Conservation (phyloP, 64 coral and sea anemone species). For the Dendrophyllia cribrosa region DNA sequence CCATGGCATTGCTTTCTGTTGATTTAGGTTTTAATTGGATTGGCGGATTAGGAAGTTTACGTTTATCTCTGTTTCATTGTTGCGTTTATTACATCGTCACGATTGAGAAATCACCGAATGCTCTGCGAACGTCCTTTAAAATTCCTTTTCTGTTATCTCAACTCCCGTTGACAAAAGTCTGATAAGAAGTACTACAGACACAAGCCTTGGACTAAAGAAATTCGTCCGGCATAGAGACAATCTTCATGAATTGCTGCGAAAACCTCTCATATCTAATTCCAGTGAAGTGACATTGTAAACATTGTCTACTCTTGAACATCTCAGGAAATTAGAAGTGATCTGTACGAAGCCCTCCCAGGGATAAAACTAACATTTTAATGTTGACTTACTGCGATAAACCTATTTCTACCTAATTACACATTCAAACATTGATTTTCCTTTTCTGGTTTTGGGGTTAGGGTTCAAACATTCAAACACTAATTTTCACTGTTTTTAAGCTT, state of each 20-base stretch:
- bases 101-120: constrained; percentile 49
- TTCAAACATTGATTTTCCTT: constrained; percentile 3
- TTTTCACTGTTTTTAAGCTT: constrained; percentile 4
- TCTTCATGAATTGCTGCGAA: constrained; percentile 9
- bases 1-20: constrained; percentile 49
- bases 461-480: not conserved
- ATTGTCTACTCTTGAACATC: constrained; percentile 37
- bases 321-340: constrained; percentile 48
- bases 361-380: not conserved
- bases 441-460: not conserved
- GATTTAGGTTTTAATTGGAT: constrained; percentile 84
- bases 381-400: constrained; percentile 23
- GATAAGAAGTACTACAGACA: not conserved
- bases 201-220: not conserved
- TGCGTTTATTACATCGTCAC: constrained; percentile 72
- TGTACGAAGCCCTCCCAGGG: constrained; percentile 18
- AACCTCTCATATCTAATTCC: constrained; percentile 52
- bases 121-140: not conserved
- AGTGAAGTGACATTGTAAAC: constrained; percentile 51
- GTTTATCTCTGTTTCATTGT: constrained; percentile 69
- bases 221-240: not conserved
- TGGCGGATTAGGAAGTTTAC: constrained; percentile 86
- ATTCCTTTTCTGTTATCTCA: constrained; percentile 7
- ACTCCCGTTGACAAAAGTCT: not conserved
- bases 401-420: not conserved